Conservation (phyloP, 2,113 vertebrate genomes). For the Semicossyphus pulcher region DNA sequence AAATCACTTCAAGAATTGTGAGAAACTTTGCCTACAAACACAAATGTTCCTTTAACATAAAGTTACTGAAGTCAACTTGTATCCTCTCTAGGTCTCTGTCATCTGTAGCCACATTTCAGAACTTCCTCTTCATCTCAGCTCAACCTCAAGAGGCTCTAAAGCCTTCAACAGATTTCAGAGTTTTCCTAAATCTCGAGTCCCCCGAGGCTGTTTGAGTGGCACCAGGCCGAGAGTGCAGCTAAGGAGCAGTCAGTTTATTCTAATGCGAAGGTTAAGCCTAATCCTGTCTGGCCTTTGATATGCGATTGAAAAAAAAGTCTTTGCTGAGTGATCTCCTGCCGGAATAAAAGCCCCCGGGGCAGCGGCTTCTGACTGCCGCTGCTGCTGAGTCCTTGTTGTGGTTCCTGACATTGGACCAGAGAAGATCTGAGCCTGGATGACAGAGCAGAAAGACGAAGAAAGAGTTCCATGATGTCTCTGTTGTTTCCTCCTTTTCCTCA, state of each 20-base stretch:
- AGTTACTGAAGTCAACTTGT: neutral
- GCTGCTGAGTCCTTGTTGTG: slow-evolving; percentile 59
- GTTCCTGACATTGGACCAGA: slow-evolving; percentile 46
- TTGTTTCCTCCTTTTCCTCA: neutral
- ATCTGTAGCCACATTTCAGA: neutral
- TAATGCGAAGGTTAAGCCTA: slow-evolving; percentile 52
- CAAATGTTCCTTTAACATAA: too few relatives aligned
- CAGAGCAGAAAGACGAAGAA: neutral
- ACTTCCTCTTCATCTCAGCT: neutral
- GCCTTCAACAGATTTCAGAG: neutral
- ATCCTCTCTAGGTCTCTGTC: neutral
- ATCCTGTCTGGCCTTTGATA: slow-evolving; percentile 66
- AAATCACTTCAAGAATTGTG: too few relatives aligned
- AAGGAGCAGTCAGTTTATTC: slow-evolving; percentile 39
- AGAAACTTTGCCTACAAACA: too few relatives aligned
- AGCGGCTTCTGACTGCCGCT: slow-evolving; percentile 8
- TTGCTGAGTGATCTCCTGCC: slow-evolving; percentile 41
- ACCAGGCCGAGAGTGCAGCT: slow-evolving; percentile 1
- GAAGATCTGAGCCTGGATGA: slow-evolving; percentile 28
- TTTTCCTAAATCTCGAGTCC: slow-evolving; percentile 8
- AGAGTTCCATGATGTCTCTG: neutral
- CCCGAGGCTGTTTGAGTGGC: slow-evolving; percentile 20
- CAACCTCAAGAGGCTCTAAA: neutral
- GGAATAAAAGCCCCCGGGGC: slow-evolving; percentile 52
- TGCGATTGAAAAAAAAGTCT: slow-evolving; percentile 33